Evolutionary conservation across 64 coral and sea anemone genomes (phyloP), one percentile per base, ranked within the genome.

Genomic region (Stylophora pistillata): DNA sequence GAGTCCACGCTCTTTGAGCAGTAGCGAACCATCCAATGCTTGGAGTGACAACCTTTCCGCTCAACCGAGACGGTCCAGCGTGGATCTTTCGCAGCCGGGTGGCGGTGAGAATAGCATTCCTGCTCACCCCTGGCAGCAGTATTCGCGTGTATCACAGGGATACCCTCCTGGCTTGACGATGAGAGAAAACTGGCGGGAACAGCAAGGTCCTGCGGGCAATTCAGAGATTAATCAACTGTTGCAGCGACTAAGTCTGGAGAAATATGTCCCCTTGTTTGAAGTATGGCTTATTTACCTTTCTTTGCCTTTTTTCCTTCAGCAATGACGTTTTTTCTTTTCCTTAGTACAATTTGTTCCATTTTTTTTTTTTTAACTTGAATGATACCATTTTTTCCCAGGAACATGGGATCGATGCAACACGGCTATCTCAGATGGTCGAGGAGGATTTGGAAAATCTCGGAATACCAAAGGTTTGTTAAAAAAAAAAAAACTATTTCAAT

Each of bases 361-460:
- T 11, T 9, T 29, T 26, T 30, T 3, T 26, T 80, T 77, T 88
- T 2, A n/a, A 47, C 0, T 47, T 47, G 3, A 47, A 47, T 47
- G 37, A 47, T 47, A 47, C 37, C 37, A 47, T 4, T 47, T 47
- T 47, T 47, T 47, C 37, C 37, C 74, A 98, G 96, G 93, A 98
- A 23, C 94, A 89, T 66, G 91, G 79, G 32, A 94, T 98, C 31
- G 94, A 91, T 55, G 87, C 61, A 5, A 72, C 81, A 60, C 73
- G 70, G 21, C 61, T 95, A 26, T 76, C 89, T 26, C 79, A 98
- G 33, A 89, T 98, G 90, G 89, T 87, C 2, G 96, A 98, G 54
- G 87, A 88, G 53, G 96, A 98, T 81, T 76, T 98, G 72, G 89
- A 92, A 69, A 98, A 88, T 87, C 89, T 98, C 15, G 96, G 96